Evolutionary conservation across 2,888 invertebrate genomes (phyloP), one percentile per base, ranked within the genome.

Genomic region (Agrochola circellaris): DNA sequence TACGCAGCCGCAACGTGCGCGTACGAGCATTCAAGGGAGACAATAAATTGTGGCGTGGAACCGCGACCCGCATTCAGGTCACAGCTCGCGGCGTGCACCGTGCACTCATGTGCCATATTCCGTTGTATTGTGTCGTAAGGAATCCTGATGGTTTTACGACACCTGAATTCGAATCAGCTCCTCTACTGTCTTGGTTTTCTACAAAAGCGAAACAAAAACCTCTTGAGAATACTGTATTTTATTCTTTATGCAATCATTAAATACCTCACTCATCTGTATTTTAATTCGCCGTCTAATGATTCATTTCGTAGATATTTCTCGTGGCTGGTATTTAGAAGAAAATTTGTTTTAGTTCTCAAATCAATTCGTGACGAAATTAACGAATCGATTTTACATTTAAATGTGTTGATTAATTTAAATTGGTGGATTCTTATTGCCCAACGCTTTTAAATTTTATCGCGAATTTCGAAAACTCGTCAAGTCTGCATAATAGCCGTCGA

Each of bases 31-130:
- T 86, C 86, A 84, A 86, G 90, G 88, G 92, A 94, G 93, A 95
- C 94, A 93, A 95, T 95, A 95, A 95, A 95, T 94, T 93, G 94
- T 90, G 92, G 92, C 88, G 90, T 91, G 90, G 89, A 89, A 91
- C 89, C 90, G 90, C 93, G 92, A 89, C 89, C 92, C 91, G 92
- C 93, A 94, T 94, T 92, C 92, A 90, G 94, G 93, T 94, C 83
- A 86, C 84, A 89, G 80, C 81, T 54, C 75, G 75, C 75, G 77
- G 75, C 77, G 45, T 75, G 77, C 86, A 78, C 82, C 77, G 85
- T 87, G 90, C 90, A 88, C 90, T 88, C 73, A 75, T 80, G 79
- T 79, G 70, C 75, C 73, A 78, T 84, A 87, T 83, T 81, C 79
- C 76, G 75, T 80, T 84, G 84, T 84, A 77, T 70, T 74, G 71